A percentile compares a stretch with the other conserved stretches of the same genome.
phyloP scores from a whole-genome alignment of 2,797 vertebrate genomes.

The Onychomys arenicola region DNA sequence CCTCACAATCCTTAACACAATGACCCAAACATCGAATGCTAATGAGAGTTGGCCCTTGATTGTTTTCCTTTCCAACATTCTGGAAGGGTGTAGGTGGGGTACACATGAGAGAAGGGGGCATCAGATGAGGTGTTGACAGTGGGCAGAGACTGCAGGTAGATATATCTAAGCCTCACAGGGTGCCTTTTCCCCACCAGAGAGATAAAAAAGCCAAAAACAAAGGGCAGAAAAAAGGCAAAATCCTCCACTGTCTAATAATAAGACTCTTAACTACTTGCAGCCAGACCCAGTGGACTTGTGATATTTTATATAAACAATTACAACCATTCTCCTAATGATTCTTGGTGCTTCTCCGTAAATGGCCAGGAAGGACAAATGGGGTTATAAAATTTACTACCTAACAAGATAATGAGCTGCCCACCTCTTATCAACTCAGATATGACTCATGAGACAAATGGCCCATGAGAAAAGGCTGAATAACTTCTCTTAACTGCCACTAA shows the following conservation, averaged over 20 bases:
- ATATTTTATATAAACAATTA: not conserved
- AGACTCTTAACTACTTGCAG: not conserved
- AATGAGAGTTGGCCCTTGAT: not conserved
- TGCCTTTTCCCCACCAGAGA: not conserved
- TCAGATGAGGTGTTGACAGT: not conserved
- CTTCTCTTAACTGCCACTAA: not conserved
- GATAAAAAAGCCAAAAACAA: not conserved
- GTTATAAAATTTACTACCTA: not conserved
- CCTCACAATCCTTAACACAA: constrained; percentile 38
- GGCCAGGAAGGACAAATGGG: not conserved
- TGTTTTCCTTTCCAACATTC: not conserved
- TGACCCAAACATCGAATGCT: not conserved
- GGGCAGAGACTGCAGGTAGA: not conserved
- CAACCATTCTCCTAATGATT: not conserved
- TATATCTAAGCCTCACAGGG: not conserved
- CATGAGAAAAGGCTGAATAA: not conserved
- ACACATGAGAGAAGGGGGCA: not conserved
- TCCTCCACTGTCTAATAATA: not conserved
- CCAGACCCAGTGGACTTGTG: not conserved
- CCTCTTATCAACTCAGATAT: not conserved
- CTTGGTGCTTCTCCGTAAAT: not conserved
- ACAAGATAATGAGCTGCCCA: not conserved
- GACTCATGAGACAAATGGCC: not conserved
- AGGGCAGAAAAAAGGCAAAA: not conserved
- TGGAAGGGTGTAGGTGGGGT: not conserved